These are phyloP conservation scores for Gulo gulo DNA, from an alignment of 2,113 vertebrate species.

Conservation along the genomic window DNA sequence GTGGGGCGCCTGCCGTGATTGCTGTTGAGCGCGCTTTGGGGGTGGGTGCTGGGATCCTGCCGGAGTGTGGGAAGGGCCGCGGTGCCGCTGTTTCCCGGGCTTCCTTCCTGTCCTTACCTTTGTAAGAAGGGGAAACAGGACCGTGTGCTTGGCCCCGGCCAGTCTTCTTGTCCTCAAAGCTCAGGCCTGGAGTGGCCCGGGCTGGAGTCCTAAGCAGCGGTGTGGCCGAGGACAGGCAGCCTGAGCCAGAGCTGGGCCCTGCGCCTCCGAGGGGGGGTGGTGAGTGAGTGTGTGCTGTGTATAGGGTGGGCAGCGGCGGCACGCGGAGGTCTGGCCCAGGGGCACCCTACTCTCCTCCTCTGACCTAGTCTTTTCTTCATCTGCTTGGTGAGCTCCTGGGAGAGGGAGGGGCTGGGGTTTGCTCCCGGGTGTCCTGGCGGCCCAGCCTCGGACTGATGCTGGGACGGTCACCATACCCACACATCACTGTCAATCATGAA, in stretches of 20 bases:
- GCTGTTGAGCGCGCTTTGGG: conserved; percentile 70
- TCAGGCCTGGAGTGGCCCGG: neutral
- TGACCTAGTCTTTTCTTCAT: neutral
- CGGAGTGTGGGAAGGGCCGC: neutral
- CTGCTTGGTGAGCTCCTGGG: neutral
- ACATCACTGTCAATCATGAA: accelerated
- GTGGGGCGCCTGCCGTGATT: conserved; percentile 69
- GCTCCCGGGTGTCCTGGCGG: neutral
- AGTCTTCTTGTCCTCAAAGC: neutral
- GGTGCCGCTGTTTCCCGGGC: neutral
- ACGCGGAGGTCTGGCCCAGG: neutral
- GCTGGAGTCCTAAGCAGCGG: neutral
- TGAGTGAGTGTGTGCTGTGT: neutral
- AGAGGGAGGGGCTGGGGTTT: neutral
- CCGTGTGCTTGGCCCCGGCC: accelerated
- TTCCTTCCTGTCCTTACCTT: accelerated
- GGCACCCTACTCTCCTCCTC: neutral
- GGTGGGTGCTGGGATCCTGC: conserved; percentile 45
- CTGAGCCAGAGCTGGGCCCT: accelerated
- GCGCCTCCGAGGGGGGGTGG: neutral
- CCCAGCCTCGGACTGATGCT: neutral
- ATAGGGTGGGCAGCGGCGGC: neutral
- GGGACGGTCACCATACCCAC: neutral
- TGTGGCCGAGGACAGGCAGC: too few species aligned
- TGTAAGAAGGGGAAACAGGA: accelerated